phyloP scores from a whole-genome alignment of 2,888 invertebrate genomes.

The Rutpela maculata region DNA sequence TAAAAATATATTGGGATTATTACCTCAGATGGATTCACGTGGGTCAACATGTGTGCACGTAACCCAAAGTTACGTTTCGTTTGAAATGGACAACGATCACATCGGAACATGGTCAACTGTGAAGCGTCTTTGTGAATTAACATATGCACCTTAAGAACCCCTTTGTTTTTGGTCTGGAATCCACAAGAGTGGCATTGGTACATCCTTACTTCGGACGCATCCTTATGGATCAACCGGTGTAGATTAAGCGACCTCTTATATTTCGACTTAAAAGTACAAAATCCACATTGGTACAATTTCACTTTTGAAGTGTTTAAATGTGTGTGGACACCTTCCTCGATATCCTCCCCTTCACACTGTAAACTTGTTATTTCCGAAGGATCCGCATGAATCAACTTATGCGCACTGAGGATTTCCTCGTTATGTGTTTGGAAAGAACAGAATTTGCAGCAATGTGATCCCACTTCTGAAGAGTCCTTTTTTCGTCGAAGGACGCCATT shows the following conservation, averaged over 20 bases:
- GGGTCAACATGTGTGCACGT: not conserved
- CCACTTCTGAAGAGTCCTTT: no score
- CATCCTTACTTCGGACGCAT: not conserved
- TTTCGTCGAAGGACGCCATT: no score
- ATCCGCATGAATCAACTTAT: no score
- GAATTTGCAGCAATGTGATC: no score
- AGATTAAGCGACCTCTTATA: not conserved
- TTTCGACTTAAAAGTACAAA: not conserved
- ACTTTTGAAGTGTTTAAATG: no score
- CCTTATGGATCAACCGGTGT: not conserved
- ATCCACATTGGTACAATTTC: not conserved
- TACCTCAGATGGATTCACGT: constrained; percentile 6
- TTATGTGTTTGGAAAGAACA: no score
- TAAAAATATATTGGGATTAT: no score
- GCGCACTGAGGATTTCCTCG: no score
- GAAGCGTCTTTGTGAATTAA: not conserved
- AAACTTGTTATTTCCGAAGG: no score
- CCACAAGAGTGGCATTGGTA: not conserved
- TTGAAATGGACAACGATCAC: not conserved
- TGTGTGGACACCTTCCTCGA: no score
- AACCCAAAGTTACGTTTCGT: not conserved
- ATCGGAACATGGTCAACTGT: not conserved
- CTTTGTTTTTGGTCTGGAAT: not conserved
- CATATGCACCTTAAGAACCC: not conserved
- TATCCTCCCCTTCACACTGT: no score